phyloP scores from a whole-genome alignment of 2,113 vertebrate species.

The Varanus komodoensis region DNA sequence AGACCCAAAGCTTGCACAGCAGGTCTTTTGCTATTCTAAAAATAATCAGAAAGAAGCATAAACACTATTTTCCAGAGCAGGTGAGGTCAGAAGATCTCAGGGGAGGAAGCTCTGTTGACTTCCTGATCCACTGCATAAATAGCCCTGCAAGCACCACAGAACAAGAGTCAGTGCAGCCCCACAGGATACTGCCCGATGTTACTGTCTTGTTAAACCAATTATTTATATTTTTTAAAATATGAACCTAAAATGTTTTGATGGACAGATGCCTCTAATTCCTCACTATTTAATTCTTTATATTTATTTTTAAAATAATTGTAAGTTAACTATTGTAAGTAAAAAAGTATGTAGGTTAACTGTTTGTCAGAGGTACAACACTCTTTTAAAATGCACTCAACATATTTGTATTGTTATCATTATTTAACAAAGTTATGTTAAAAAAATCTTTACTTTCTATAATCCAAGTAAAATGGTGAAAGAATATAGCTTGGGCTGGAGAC shows the following conservation, averaged over 20 bases:
- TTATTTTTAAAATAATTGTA: neutral
- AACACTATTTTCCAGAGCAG: too few relatives aligned
- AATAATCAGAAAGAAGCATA: too few relatives aligned
- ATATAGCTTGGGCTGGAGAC: constrained; percentile 43
- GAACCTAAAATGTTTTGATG: neutral
- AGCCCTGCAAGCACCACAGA: too few relatives aligned
- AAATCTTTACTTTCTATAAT: constrained; percentile 30
- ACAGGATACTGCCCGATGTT: too few relatives aligned
- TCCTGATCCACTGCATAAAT: too few relatives aligned
- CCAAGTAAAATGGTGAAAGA: constrained; percentile 33
- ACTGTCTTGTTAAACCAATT: neutral
- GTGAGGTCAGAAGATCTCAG: too few relatives aligned
- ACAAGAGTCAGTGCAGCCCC: too few relatives aligned
- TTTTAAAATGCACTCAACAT: neutral
- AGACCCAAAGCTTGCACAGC: too few relatives aligned
- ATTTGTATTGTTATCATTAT: neutral
- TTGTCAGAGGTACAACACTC: neutral
- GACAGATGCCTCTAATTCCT: neutral
- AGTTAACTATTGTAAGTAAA: neutral
- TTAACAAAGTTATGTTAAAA: constrained; percentile 16
- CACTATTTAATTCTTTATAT: neutral
- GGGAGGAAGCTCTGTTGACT: too few relatives aligned
- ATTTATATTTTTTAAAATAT: neutral
- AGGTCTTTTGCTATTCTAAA: too few relatives aligned
- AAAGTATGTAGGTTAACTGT: neutral